These are phyloP conservation scores for Danio jaintianensis DNA, from an alignment of 2,797 vertebrate genomes.

Conservation along the genomic window DNA sequence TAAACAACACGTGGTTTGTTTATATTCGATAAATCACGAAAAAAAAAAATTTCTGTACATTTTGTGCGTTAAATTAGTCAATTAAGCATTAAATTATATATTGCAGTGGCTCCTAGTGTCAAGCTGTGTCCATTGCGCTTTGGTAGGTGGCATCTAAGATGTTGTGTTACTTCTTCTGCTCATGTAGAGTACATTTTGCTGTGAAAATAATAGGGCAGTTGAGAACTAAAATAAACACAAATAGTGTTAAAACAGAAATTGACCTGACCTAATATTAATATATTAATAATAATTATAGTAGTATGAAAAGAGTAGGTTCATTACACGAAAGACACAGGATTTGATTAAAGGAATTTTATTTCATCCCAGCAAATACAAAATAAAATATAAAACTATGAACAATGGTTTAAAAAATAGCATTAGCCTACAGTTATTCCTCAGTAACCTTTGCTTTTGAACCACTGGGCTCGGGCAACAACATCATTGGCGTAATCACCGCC, in stretches of 20 bases:
- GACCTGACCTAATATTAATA: too few species aligned
- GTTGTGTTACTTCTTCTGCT: neutral
- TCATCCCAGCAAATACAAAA: neutral
- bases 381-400: neutral
- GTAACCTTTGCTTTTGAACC: constrained; percentile 61
- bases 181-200: neutral
- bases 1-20: neutral
- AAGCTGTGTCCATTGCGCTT: neutral
- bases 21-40: neutral
- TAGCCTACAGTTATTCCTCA: constrained; percentile 13
- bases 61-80: too few species aligned
- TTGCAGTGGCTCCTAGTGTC: neutral
- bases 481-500: constrained; percentile 66
- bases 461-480: constrained; percentile 66
- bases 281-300: too few species aligned
- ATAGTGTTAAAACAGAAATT: too few species aligned
- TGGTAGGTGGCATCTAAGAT: too few species aligned
- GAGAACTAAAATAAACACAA: neutral
- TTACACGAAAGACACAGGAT: neutral
- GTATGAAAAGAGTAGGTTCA: too few species aligned
- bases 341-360: neutral
- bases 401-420: neutral
- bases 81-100: too few species aligned
- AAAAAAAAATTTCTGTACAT: too few species aligned
- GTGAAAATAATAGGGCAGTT: neutral